phyloP scores from a whole-genome alignment of 1,140 invertebrate genomes.

The Polypedilum pembai region DNA sequence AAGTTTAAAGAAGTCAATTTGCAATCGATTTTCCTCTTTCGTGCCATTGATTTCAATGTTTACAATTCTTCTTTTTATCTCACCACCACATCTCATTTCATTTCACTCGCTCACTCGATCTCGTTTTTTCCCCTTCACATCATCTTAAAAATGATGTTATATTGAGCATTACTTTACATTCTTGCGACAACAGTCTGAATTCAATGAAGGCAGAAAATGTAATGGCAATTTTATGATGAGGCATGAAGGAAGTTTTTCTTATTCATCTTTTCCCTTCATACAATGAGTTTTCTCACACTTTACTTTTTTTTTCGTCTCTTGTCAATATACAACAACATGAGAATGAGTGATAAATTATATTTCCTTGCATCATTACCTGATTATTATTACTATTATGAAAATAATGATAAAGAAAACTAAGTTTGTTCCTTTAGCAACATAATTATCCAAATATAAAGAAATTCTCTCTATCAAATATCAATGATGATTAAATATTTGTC shows the following conservation, averaged over 20 bases:
- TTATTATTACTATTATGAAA: too few species aligned
- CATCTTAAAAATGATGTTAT: too few species aligned
- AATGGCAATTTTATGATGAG: slow-evolving; percentile 7
- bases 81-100: not conserved
- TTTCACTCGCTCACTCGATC: too few species aligned
- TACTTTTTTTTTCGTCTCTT: too few species aligned
- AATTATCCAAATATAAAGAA: not conserved
- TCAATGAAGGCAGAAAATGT: not conserved
- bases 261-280: not conserved
- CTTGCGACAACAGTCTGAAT: not conserved
- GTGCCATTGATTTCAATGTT: slow-evolving; percentile 17
- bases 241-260: not conserved
- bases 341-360: too few species aligned
- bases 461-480: slow-evolving; percentile 16
- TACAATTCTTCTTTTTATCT: not conserved
- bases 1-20: not conserved
- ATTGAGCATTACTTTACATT: too few species aligned
- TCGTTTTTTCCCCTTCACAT: too few species aligned
- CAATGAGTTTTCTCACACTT: not conserved
- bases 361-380: too few species aligned
- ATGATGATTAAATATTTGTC: slow-evolving; percentile 19
- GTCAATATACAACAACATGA: too few species aligned
- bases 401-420: not conserved
- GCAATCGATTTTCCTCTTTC: slow-evolving; percentile 1
- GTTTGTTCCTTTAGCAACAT: not conserved